These are phyloP conservation scores for Sogatella furcifera DNA, from an alignment of 1,140 invertebrate genomes.

Conservation along the genomic window DNA sequence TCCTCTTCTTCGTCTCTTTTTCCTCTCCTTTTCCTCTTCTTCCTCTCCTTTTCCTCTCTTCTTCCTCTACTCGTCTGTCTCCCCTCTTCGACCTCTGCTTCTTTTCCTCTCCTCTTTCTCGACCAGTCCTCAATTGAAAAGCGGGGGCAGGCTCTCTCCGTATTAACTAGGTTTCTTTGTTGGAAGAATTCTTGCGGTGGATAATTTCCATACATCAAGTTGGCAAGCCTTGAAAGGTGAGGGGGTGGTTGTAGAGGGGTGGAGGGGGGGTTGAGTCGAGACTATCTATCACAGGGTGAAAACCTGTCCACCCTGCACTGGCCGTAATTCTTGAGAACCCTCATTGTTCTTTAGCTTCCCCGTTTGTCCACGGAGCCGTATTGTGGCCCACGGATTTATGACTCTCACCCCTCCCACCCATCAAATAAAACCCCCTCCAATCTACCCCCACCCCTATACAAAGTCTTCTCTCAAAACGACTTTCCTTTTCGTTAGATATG, in stretches of 20 bases:
- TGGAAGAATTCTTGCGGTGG: background rate
- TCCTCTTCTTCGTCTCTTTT: no score
- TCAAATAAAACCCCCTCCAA: no score
- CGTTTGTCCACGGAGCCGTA: conserved; percentile 3
- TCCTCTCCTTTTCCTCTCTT: no score
- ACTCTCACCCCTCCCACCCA: no score
- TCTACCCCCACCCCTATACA: no score
- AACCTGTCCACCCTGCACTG: conserved; percentile 6
- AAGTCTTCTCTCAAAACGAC: no score
- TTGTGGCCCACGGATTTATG: background rate
- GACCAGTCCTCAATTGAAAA: no score
- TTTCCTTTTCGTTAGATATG: no score
- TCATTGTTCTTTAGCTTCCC: conserved; percentile 3
- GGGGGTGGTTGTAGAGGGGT: background rate
- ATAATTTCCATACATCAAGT: conserved; percentile 9
- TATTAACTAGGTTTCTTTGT: conserved; percentile 3
- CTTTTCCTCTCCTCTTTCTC: no score
- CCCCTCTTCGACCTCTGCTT: no score
- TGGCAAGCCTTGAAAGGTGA: background rate
- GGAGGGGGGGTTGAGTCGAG: background rate
- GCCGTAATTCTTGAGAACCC: conserved; percentile 3
- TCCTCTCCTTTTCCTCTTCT: no score
- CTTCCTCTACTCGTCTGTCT: no score
- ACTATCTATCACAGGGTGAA: conserved; percentile 7
- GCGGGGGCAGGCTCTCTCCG: background rate